Evolutionary conservation across 2,113 vertebrate species (phyloP), one percentile per base, ranked within the genome.

Genomic region (Datnioides undecimradiatus): DNA sequence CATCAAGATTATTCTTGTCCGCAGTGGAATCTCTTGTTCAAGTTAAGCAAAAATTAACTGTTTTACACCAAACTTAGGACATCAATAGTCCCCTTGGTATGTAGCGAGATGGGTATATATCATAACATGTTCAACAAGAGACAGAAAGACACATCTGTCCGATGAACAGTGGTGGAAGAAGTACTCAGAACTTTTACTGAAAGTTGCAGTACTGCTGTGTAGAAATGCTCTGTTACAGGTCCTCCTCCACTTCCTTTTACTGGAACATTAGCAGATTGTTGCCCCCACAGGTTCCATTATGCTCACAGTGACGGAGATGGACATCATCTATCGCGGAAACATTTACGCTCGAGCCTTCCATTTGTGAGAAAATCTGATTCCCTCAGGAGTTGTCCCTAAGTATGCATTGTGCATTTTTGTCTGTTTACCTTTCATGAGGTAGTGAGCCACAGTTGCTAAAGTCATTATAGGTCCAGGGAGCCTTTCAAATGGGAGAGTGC

Each of bases 211-310:
- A n/a, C n/a, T n/a, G n/a, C n/a, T n/a, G n/a, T n/a, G n/a, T n/a
- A n/a, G n/a, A n/a, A n/a, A n/a, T n/a, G n/a, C n/a, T n/a, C n/a
- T n/a, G n/a, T n/a, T n/a, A n/a, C n/a, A n/a, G n/a, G n/a, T n/a
- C n/a, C n/a, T n/a, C 73, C 29, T 25, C 45, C 38, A 12, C 17
- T 80, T 66, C 82, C 82, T 76, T 52, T 82, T 67, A 82, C 62
- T 13, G 59, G 41, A 76, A 70, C 79, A 87, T 88, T 91, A 90
- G 34, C 59, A 36, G 70, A 85, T 82, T 55, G 67, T 48, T 81
- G 25, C 36, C 67, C 73, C 29, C 29, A 52, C 25, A 43, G 54
- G 58, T 48, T 87, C 87, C 87, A 93, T 91, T 92, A 92, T 62
- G 73, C 40, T 73, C 43, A 19, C 33, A 14, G 5, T 6, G 13